Conservation (phyloP, 2,797 vertebrate species). For the Clarias laeviceps region DNA sequence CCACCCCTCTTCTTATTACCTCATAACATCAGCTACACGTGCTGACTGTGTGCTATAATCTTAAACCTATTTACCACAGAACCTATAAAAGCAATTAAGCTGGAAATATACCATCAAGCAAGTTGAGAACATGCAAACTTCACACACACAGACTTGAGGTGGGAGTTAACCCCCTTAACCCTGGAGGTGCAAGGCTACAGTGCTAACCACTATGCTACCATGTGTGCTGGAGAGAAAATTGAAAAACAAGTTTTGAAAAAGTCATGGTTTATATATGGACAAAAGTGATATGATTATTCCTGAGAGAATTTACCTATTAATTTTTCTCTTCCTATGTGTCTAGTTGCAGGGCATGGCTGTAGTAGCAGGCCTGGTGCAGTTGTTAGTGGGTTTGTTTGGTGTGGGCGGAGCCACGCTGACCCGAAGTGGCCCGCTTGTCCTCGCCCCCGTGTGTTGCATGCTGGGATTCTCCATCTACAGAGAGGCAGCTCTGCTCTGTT, state of each 20-base stretch:
- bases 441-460: constrained; percentile 81
- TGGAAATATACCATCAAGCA: neutral
- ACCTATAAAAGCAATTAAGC: neutral
- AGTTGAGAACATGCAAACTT: no score
- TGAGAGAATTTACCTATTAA: neutral
- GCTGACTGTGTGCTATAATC: neutral
- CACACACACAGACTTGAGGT: no score
- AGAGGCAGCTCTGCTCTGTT: constrained; percentile 80
- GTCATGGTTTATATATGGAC: neutral
- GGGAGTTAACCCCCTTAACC: no score
- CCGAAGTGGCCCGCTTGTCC: constrained; percentile 79
- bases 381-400: constrained; percentile 72
- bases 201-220: no score
- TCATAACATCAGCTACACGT: neutral
- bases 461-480: constrained; percentile 81
- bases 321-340: constrained; percentile 19
- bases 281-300: neutral
- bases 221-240: no score
- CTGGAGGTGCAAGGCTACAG: no score
- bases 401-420: constrained; percentile 65
- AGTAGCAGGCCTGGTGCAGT: constrained; percentile 75
- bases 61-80: neutral
- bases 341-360: constrained; percentile 82
- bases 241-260: neutral
- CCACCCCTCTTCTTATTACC: constrained; percentile 67